Percentiles rank a stretch among this genome's conserved stretches.
Evolutionary conservation across 2,797 vertebrate species (phyloP).

Genomic region (Iguana delicatissima): DNA sequence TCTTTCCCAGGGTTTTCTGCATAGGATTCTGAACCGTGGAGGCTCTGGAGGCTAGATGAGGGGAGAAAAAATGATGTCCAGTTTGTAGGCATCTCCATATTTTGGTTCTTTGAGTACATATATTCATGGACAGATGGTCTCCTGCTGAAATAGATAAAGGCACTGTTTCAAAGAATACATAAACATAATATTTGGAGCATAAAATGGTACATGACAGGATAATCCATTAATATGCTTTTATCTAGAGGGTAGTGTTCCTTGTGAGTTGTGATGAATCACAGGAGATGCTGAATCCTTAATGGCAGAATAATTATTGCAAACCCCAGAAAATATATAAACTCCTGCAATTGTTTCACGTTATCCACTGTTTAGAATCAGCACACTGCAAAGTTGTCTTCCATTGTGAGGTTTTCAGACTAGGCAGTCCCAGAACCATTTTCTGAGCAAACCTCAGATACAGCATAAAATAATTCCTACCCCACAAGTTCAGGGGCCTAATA

Average conservation of each 20-base stretch:
- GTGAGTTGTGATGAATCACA: neutral
- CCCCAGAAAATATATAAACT: constrained; percentile 15
- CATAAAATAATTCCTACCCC: neutral
- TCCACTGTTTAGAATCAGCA: neutral
- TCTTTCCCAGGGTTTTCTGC: neutral
- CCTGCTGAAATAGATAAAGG: constrained; percentile 24
- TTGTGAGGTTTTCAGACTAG: neutral
- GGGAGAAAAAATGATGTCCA: neutral
- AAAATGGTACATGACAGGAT: constrained; percentile 23
- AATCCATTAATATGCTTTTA: constrained; percentile 19
- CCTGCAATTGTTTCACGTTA: constrained; percentile 17
- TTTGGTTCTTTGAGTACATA: neutral
- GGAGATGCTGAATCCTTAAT: constrained; percentile 24
- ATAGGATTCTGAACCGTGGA: neutral
- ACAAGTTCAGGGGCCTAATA: neutral
- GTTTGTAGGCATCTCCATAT: neutral
- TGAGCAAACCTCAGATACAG: neutral
- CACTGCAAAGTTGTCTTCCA: neutral
- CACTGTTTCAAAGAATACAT: neutral
- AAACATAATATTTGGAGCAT: neutral
- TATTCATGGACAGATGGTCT: neutral
- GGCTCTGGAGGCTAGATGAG: neutral
- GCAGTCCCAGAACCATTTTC: neutral
- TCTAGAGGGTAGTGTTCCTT: neutral
- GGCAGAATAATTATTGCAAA: neutral